Evolutionary conservation across 2,797 vertebrate genomes (phyloP), one percentile per base, ranked within the genome.

Genomic region (Hapalemur alaotrensis): DNA sequence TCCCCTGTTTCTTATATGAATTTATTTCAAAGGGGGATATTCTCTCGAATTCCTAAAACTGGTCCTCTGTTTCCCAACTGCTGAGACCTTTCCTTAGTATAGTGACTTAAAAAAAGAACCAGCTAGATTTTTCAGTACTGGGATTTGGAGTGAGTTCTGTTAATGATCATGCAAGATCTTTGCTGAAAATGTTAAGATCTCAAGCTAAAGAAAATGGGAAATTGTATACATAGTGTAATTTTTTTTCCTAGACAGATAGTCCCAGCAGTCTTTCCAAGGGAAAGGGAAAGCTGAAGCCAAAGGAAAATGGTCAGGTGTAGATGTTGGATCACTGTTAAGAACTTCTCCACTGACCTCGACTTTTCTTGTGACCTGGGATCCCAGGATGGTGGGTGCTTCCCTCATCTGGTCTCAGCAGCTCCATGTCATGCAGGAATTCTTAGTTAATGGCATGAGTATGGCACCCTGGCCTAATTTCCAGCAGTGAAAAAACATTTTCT

Each of bases 111-210:
- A 83, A 89, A 48, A 83, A 25, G 43, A 89, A 79, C 35, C 38
- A 93, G 1, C 7, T 10, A 52, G 17, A 8, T 59, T 91, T 91
- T 90, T 83, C 14, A 83, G 72, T 48, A 32, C 7, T 78, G n/a
- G 18, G 4, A 82, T 67, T 92, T 65, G 38, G 43, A 13, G 13
- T 25, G 43, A 89, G 32, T 90, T 85, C 22, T 87, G 18, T 67
- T 59, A 28, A 15, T 72, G 22, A 48, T 69, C 41, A 11, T 18
- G 4, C n/a, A 82, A 50, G 10, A 83, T 73, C 63, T 32, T 81
- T 79, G 18, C 80, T 89, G 43, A 91, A 94, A 85, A 85, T 72
- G 35, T 93, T 73, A 93, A 50, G 72, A 89, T 72, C 20, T 28
- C 28, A 73, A 18, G 50, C 18, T 63, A 93, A 91, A 89, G 72